Evolutionary conservation across 2,888 invertebrate genomes (phyloP), one percentile per base, ranked within the genome.

Genomic region (Mythimna pallens): DNA sequence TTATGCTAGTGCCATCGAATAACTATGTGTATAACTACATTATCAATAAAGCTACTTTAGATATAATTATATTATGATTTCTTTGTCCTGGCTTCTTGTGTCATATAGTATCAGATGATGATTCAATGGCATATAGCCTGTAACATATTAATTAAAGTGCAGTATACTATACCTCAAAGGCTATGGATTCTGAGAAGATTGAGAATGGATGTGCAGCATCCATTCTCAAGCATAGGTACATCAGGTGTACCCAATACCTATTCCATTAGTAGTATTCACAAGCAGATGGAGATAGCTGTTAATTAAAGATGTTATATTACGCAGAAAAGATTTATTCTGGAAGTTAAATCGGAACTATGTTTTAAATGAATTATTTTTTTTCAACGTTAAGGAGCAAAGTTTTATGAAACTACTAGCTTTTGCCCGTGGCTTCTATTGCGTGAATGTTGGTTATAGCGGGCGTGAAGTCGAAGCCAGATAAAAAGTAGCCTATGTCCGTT

Each of bases 101-200:
- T 55, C 30, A 50, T n/a, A 65, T 76, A 65, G 50, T 57, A 65
- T 62, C 57, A n/a, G 34, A 47, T 25, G 59, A 63, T 36, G 63
- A 76, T 72, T 68, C 69, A 70, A 54, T 20, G 40, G 25, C n/a
- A n/a, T n/a, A n/a, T n/a, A n/a, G n/a, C 25, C 40, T 69, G 69
- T 69, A 66, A 47, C 69, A 65, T 81, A 81, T 77, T 80, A 80
- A 81, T 73, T 73, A 77, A 14, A 73, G 73, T 67, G 69, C 66
- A 73, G 73, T 70, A 64, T 64, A 50, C 76, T 73, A 66, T 64
- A 55, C 67, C 65, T 65, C 81, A 80, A 81, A 81, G 73, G 70
- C 80, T 65, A 58, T 70, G 77, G 69, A 65, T 70, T 58, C 58
- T 14, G 66, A 57, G 68, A 58, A 77, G 72, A 80, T 80, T 81